phyloP scores from a whole-genome alignment of 1,140 invertebrate genomes.

The Phymastichus coffea region DNA sequence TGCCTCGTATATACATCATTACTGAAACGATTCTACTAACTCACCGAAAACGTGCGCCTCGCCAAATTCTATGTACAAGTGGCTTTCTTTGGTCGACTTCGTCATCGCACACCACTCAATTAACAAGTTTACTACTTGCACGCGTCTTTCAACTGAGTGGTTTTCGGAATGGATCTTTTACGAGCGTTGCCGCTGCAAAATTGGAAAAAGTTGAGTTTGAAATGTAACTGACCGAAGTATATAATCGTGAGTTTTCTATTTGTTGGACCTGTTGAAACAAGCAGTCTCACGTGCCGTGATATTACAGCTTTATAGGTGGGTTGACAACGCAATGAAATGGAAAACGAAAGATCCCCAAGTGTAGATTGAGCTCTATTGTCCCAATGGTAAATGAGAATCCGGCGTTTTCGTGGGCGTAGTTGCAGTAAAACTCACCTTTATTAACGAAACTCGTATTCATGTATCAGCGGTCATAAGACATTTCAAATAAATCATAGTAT shows the following conservation, averaged over 20 bases:
- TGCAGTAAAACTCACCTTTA: background rate
- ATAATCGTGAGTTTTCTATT: slow-evolving; percentile 6
- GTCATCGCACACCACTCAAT: too few species aligned
- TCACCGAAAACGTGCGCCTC: too few species aligned
- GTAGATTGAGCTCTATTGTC: slow-evolving; percentile 23
- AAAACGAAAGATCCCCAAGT: slow-evolving; percentile 15
- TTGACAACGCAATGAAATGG: slow-evolving; percentile 23
- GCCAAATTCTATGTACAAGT: too few species aligned
- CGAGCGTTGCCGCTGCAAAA: slow-evolving; percentile 6
- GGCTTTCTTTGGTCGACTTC: too few species aligned
- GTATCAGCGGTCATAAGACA: background rate
- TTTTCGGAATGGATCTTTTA: slow-evolving; percentile 1
- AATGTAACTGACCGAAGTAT: slow-evolving; percentile 6
- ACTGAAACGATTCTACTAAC: too few species aligned
- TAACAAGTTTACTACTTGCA: too few species aligned
- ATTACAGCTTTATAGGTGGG: slow-evolving; percentile 24
- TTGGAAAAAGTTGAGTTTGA: slow-evolving; percentile 4
- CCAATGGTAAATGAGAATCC: slow-evolving; percentile 6
- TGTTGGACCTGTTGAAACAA: background rate
- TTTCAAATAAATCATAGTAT: background rate
- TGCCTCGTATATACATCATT: too few species aligned
- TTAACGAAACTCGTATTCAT: background rate
- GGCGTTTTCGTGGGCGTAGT: background rate
- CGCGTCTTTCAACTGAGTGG: too few species aligned
- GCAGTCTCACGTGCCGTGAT: background rate